Conservation (phyloP, 2,888 invertebrate genomes). For the Campoplex capitator region DNA sequence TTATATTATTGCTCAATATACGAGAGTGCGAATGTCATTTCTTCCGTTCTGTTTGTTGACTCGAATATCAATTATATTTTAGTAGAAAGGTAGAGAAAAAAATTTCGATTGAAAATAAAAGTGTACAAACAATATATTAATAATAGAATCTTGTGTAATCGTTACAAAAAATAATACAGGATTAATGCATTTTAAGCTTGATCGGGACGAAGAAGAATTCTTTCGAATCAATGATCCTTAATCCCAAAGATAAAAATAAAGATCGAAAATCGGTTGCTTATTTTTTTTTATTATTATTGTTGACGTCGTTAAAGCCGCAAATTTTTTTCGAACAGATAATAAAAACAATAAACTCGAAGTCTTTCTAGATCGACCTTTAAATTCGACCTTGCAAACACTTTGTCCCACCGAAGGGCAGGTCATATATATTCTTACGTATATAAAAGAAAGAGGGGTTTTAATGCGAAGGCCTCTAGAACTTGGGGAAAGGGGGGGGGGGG, state of each 20-base stretch:
- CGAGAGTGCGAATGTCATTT: neutral
- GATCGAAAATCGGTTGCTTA: too few species aligned
- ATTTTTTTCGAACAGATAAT: neutral
- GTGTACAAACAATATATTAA: neutral
- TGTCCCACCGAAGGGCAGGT: neutral
- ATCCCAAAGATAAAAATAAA: neutral
- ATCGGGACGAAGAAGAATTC: neutral
- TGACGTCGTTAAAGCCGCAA: neutral
- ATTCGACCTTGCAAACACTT: neutral
- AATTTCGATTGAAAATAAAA: neutral
- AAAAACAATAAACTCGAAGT: neutral
- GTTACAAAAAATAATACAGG: neutral
- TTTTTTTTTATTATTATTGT: neutral
- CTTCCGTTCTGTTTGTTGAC: neutral
- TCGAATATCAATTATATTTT: neutral
- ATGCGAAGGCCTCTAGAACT: neutral
- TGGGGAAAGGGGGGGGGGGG: too few species aligned
- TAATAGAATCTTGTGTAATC: neutral
- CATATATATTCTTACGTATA: slow-evolving; percentile 6
- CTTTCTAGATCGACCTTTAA: neutral
- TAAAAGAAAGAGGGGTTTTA: neutral
- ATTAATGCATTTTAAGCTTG: neutral
- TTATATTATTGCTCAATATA: neutral
- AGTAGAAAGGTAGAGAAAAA: neutral
- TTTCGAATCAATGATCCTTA: neutral